Percentiles rank a stretch among this genome's conserved stretches.
These are phyloP conservation scores for Congeria kusceri DNA, from an alignment of 2,888 invertebrate genomes.

Conservation along the genomic window DNA sequence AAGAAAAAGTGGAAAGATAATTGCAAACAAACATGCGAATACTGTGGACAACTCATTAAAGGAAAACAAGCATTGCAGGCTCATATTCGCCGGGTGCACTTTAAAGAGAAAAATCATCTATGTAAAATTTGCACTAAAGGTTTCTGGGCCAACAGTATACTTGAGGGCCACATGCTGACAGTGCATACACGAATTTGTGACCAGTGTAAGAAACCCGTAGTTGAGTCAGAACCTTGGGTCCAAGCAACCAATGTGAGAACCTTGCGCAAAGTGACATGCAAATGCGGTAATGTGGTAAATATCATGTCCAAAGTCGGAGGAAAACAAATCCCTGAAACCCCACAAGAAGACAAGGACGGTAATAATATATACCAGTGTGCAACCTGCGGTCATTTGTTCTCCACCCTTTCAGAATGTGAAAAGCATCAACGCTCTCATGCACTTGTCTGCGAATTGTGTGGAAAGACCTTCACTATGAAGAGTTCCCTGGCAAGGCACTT, in stretches of 20 bases:
- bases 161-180: neutral
- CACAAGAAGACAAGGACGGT: too few species aligned
- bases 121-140: slow-evolving; percentile 1
- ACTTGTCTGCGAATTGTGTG: too few species aligned
- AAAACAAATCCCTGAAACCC: too few species aligned
- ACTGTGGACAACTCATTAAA: neutral
- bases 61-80: neutral
- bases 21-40: neutral
- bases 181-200: neutral
- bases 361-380: too few species aligned
- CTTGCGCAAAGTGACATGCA: neutral
- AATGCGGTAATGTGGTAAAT: neutral
- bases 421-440: too few species aligned
- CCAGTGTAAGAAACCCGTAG: neutral
- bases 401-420: too few species aligned
- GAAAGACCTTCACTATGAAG: too few species aligned
- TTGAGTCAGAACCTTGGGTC: neutral
- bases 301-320: too few species aligned
- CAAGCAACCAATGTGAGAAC: neutral
- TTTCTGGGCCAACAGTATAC: neutral
- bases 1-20: too few species aligned
- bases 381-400: too few species aligned
- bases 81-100: neutral
- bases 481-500: neutral
- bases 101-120: neutral